Evolutionary conservation across 2,797 vertebrate genomes (phyloP), one percentile per base, ranked within the genome.

Genomic region (Crenichthys baileyi): DNA sequence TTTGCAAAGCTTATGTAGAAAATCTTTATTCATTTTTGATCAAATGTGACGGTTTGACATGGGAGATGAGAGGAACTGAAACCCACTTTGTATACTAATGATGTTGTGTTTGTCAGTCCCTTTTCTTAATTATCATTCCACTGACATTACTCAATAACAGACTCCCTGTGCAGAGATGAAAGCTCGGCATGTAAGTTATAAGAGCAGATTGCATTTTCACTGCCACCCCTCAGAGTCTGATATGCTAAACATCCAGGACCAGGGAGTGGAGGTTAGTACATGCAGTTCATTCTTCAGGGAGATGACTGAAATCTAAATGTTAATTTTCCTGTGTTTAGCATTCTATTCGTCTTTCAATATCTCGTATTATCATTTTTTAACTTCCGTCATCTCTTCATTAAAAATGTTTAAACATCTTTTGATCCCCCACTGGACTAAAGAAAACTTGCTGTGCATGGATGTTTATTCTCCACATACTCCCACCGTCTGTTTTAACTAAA

Each of bases 261-360:
- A 63, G 13, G 56, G 22, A 82, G 41, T 8, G 22, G 24, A 63
- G 41, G 70, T 50, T 15, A 60, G 46, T 48, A 31, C n/a, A 22
- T 73, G 16, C 16, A 5, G 36, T 76, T 31, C 4, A 12, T 68
- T 12, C 20, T 18, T 67, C 6, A 5, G 63, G 22, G 73, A 56
- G 87, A 86, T 76, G 88, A 89, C 85, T 84, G 86, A 92, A 94
- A 94, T 94, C 31, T 83, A 41, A 90, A 89, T 78, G 83, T 71
- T 90, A 90, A 76, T 88, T 92, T 91, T 89, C 76, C 72, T 83
- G 84, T 71, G 83, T 71, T 15, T 48, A 80, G 79, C 68, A 46
- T 76, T 36, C 68, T 80, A 84, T 89, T 92, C 86, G 46, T 77
- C 72, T 90, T 86, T 60, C 75, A 63, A 50, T 2, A 16, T 71